Percentiles rank a stretch among this genome's conserved stretches.
phyloP scores from a whole-genome alignment of 2,797 vertebrate species.

The Psittacula derbiana region DNA sequence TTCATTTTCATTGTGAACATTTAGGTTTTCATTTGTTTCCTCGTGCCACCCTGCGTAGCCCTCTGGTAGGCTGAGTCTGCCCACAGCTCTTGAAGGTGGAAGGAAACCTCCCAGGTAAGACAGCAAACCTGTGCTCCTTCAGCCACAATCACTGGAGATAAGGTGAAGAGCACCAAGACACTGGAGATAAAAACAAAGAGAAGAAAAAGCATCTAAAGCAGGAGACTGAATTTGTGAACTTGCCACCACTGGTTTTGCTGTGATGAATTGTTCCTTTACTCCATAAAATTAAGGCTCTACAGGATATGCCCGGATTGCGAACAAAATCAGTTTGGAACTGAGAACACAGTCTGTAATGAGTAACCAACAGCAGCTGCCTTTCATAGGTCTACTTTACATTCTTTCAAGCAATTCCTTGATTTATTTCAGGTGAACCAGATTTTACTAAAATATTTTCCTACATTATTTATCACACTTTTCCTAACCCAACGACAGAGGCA shows the following conservation, averaged over 20 bases:
- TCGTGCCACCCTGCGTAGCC: background rate
- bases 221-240: background rate
- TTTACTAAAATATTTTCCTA: background rate
- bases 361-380: background rate
- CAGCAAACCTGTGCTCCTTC: background rate
- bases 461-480: background rate
- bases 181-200: background rate
- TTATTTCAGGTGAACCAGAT: background rate
- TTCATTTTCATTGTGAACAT: background rate
- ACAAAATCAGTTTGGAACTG: background rate
- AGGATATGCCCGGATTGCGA: background rate
- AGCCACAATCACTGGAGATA: background rate
- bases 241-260: background rate
- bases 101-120: background rate
- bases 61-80: background rate
- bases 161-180: background rate
- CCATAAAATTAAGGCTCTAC: background rate
- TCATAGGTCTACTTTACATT: background rate
- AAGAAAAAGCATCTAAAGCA: background rate
- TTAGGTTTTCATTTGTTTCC: background rate
- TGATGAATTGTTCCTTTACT: background rate
- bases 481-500: background rate
- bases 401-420: background rate
- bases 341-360: background rate
- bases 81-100: background rate